Conservation (phyloP, 2,113 vertebrate genomes). For the Vulpes ferrilata region DNA sequence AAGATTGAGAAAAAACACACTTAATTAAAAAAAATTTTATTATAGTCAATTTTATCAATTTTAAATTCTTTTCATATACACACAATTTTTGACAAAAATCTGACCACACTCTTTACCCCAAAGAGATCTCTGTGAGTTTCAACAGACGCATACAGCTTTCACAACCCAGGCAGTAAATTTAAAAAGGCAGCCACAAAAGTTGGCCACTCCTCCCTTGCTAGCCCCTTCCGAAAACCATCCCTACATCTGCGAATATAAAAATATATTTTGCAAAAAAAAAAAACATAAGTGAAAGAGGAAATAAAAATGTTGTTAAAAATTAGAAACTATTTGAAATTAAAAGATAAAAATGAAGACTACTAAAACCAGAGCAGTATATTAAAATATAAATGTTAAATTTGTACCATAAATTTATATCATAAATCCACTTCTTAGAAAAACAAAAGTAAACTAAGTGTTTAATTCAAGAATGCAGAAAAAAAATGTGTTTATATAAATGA, state of each 20-base stretch:
- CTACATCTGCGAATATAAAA: background rate
- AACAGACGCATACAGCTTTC: background rate
- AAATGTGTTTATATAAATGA: background rate
- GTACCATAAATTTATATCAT: background rate
- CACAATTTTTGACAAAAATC: background rate
- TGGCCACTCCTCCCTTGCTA: background rate
- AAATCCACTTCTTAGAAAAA: background rate
- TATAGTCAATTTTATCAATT: background rate
- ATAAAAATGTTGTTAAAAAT: background rate
- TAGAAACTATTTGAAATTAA: background rate
- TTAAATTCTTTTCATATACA: background rate
- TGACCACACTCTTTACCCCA: background rate
- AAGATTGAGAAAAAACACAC: background rate
- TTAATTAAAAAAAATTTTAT: too few species aligned
- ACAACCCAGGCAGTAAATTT: background rate
- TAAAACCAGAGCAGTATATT: background rate
- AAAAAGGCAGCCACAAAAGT: background rate
- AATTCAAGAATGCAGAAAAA: background rate
- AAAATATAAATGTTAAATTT: background rate
- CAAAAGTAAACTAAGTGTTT: background rate
- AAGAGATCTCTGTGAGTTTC: background rate
- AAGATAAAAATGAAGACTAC: background rate
- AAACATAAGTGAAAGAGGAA: background rate
- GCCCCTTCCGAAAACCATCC: too few species aligned
- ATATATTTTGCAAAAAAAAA: background rate